A percentile compares a stretch with the other conserved stretches of the same genome.
Evolutionary conservation across 2,888 invertebrate species (phyloP).

Genomic region (Acrocera orbiculus): DNA sequence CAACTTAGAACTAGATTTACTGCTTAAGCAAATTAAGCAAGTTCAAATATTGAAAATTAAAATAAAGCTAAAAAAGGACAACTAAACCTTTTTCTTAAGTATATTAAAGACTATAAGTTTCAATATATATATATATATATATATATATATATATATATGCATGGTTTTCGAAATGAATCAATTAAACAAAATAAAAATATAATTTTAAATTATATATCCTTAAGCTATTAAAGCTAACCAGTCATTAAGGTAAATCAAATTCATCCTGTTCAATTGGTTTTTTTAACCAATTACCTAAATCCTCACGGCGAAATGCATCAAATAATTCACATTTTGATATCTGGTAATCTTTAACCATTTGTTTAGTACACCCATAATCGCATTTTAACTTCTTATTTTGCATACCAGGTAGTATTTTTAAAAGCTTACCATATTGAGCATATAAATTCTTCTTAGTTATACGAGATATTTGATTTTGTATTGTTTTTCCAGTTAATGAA

Average conservation of each 20-base stretch:
- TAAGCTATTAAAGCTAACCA: no score
- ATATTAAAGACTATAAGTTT: no score
- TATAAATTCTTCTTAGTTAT: constrained; percentile 36
- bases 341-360: constrained; percentile 49
- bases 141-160: no score
- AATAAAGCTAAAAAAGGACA: no score
- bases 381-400: constrained; percentile 20
- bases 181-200: no score
- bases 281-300: constrained; percentile 76
- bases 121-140: no score
- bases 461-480: constrained; percentile 55
- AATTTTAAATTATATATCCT: no score
- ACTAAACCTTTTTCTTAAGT: no score
- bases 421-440: constrained; percentile 25
- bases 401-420: constrained; percentile 27
- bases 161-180: no score
- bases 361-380: constrained; percentile 55
- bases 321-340: constrained; percentile 62
- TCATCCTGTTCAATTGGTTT: constrained; percentile 87
- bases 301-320: constrained; percentile 62
- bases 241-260: constrained; percentile 41
- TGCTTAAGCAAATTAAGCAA: no score
- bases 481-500: constrained; percentile 70
- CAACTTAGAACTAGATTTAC: no score
- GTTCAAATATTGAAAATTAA: no score